Evolutionary conservation across 2,113 vertebrate species (phyloP).

Genomic region (Tenrec ecaudatus): DNA sequence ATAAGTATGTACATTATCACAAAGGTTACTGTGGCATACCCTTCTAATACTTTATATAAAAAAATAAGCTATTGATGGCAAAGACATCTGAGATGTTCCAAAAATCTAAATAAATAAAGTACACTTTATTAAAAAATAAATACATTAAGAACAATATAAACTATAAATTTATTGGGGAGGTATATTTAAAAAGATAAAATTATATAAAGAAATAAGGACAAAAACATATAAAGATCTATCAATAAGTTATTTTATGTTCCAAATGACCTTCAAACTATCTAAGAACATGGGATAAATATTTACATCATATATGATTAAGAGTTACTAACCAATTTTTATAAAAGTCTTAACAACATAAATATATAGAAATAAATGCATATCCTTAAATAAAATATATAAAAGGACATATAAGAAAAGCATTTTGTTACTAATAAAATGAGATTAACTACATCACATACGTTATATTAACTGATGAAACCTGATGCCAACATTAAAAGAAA

Average conservation of each 20-base stretch:
- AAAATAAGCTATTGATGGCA: too few relatives aligned
- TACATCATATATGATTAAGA: neutral
- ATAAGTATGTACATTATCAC: neutral
- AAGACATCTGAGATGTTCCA: too few relatives aligned
- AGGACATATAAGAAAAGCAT: neutral
- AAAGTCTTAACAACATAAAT: neutral
- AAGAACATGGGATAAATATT: neutral
- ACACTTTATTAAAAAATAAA: too few relatives aligned
- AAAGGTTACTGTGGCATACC: neutral
- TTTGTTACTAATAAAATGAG: neutral
- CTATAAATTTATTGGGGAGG: neutral
- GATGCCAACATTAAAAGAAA: neutral
- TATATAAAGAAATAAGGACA: neutral
- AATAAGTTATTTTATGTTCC: neutral
- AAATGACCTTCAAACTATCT: neutral
- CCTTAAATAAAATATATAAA: neutral
- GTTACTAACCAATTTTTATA: neutral
- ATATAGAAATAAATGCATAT: neutral
- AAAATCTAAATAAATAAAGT: too few relatives aligned
- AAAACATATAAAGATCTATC: neutral
- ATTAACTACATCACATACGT: neutral
- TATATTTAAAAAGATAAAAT: neutral
- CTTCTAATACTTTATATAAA: slow-evolving; percentile 4
- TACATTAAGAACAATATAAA: neutral
- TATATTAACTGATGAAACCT: neutral